Evolutionary conservation across 1,140 invertebrate species (phyloP), one percentile per base, ranked within the genome.

Genomic region (Ceratoteleas bidentatus): DNA sequence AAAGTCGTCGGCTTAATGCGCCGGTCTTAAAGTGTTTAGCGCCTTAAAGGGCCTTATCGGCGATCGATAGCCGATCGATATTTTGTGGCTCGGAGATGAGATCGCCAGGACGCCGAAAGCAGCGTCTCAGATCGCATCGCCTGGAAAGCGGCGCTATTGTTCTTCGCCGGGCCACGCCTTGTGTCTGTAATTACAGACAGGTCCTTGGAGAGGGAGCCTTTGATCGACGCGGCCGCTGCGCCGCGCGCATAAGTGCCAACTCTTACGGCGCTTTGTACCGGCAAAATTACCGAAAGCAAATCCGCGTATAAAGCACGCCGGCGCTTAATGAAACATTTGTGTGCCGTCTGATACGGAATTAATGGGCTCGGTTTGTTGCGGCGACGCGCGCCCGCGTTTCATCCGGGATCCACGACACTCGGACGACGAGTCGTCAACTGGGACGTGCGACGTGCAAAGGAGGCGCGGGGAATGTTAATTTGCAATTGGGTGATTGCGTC

Each of bases 111-210:
- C 85, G 84, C 85, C 86, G 86, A 87, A 88, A 88, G 86, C 79
- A 76, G 77, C 86, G 60, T 87, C 82, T 78, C 61, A 86, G 89
- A 90, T 90, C 84, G 79, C 85, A 89, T 88, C 86, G 84, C 61
- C 84, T 75, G 81, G 82, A 81, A 83, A 88, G 88, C 88, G 89
- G 89, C 85, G 69, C 89, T 88, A 90, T 90, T 91, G 89, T 91
- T 90, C 90, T 90, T 89, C 84, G 81, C 77, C 74, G 83, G 57
- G 85, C 90, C 90, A 91, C 90, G 89, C 90, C 90, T 91, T 86
- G 87, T 89, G 89, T 88, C 90, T 90, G 90, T 91, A 91, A 91
- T 91, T 91, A 91, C 87, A 89, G 90, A 87, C 90, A 90, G 85
- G 87, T 89, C 87, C 84, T 87, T 77, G 82, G 45, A 86, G 45